Conservation (phyloP, 2,888 invertebrate species). For the Cabera pusaria region DNA sequence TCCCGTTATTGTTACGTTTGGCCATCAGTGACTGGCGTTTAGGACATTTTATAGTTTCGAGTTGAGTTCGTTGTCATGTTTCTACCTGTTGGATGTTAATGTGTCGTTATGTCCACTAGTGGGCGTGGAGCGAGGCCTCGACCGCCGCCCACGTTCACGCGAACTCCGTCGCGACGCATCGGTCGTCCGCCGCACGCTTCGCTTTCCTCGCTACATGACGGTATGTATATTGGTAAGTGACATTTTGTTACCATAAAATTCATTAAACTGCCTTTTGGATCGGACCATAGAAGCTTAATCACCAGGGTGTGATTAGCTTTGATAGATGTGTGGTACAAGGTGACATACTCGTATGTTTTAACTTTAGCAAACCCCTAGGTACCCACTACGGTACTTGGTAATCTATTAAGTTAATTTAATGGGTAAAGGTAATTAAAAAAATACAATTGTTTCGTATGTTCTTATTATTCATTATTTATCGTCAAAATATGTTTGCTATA, state of each 20-base stretch:
- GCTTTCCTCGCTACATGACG: constrained; percentile 69
- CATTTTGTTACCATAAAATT: not conserved
- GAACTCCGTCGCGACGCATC: constrained; percentile 90
- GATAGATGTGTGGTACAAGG: too few relatives aligned
- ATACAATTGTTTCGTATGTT: constrained; percentile 6
- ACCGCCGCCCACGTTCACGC: constrained; percentile 89
- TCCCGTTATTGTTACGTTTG: constrained; percentile 4
- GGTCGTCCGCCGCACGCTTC: constrained; percentile 81
- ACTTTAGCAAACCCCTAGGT: too few relatives aligned
- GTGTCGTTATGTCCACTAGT: constrained; percentile 53
- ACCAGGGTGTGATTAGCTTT: too few relatives aligned
- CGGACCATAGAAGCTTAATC: too few relatives aligned
- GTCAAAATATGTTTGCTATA: not conserved
- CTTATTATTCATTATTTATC: too few relatives aligned
- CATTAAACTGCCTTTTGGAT: too few relatives aligned
- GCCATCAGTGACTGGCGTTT: constrained; percentile 4
- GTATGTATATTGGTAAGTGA: constrained; percentile 44
- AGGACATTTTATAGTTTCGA: not conserved
- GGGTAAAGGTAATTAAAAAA: too few relatives aligned
- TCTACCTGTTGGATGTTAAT: not conserved
- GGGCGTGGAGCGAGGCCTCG: constrained; percentile 83
- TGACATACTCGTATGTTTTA: too few relatives aligned
- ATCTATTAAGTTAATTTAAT: too few relatives aligned
- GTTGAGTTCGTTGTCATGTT: constrained; percentile 1
- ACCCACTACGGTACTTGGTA: too few relatives aligned